These are phyloP conservation scores for Ormia ochracea DNA, from an alignment of 2,888 invertebrate genomes.

Conservation along the genomic window DNA sequence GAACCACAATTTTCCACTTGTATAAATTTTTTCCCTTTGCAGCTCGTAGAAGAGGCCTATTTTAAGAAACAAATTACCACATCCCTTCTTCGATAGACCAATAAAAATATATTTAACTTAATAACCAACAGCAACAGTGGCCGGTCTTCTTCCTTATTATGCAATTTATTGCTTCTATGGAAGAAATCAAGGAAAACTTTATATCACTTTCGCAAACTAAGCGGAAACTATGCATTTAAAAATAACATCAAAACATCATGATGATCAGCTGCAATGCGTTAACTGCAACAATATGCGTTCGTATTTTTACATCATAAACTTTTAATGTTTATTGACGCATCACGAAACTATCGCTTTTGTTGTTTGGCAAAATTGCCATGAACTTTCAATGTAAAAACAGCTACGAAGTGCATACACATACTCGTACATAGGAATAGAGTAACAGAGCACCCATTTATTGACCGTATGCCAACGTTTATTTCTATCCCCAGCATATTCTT, in stretches of 20 bases:
- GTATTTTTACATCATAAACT: slow-evolving; percentile 36
- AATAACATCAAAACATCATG: background rate
- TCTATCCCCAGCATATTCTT: background rate
- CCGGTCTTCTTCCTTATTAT: background rate
- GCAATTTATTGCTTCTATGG: background rate
- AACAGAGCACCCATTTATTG: slow-evolving; percentile 3
- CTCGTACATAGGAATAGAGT: no score
- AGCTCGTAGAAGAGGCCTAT: background rate
- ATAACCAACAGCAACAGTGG: background rate
- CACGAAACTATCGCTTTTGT: slow-evolving; percentile 44
- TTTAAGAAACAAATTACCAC: no score
- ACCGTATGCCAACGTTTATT: background rate
- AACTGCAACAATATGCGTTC: no score
- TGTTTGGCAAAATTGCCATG: slow-evolving; percentile 30
- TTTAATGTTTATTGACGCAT: slow-evolving; percentile 50
- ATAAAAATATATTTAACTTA: background rate
- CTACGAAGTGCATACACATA: no score
- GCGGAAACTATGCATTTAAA: slow-evolving; percentile 32
- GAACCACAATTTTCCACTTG: no score
- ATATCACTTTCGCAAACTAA: background rate
- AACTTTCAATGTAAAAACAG: background rate
- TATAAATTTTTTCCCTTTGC: background rate
- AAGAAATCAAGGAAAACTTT: slow-evolving; percentile 3
- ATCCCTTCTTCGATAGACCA: background rate
- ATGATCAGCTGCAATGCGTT: background rate